Base-by-base conservation (phyloP, 2,888 invertebrate species). In the Brachyptera putata region DNA sequence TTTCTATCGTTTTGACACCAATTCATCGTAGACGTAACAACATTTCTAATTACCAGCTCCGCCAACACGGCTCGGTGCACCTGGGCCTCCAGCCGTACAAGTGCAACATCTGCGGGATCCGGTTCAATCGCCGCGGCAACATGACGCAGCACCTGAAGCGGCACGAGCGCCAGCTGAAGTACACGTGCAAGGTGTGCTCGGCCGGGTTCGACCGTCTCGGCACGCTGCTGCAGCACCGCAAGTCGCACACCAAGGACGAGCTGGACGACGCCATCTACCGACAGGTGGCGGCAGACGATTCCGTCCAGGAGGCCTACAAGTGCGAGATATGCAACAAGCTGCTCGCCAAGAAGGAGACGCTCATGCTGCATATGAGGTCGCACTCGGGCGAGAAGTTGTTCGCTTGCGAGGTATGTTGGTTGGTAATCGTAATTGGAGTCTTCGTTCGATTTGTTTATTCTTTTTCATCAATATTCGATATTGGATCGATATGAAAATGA, bases 111-210 rank as follows among this genome's bases (percentile, higher is more conserved):
- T 74, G 74, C 56, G 70, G 70, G 1, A 61, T 68, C 4, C 65
- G 68, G 3, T 74, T 73, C 53, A 73, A 71, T 68, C 71, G 73
- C 3, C 68, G 70, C 36, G 72, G 73, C 1, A 74, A 74, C 48
- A 71, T 74, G 71, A 71, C 69, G 48, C 66, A 70, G 11, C 74
- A 74, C 50, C 58, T 72, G 13, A 73, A 73, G 64, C 68, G 70
- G 16, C 74, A 74, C 57, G 65, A 56, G 18, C 70, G 65, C 50
- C 67, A 68, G 49, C 68, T 68, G 18, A 65, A 64, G 37, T 73
- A 71, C 57, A 68, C 69, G 1, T 74, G 74, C 58, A 70, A 69
- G 18, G 69, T 74, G 7, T 73, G 73, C 41, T 62, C 65, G 2
- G 58, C 55, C 18, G 67, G 63, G 34, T 72, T 70, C 61, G 68